Conservation (phyloP, 2,797 vertebrate species). For the Pampus argenteus region DNA sequence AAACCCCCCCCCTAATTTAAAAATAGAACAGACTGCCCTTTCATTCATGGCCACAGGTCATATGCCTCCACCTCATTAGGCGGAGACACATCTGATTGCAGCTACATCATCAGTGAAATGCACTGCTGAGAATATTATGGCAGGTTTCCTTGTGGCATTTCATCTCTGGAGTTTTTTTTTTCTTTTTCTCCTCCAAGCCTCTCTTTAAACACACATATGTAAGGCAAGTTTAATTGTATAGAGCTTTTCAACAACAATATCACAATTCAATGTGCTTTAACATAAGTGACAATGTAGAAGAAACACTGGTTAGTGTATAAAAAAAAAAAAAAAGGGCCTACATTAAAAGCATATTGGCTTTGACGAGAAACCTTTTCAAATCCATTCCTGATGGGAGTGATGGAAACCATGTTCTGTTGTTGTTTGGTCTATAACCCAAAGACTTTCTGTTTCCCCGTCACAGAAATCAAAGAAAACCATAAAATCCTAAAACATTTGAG, state of each 20-base stretch:
- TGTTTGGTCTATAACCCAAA: too few relatives aligned
- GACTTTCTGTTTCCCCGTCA: too few relatives aligned
- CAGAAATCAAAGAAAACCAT: too few relatives aligned
- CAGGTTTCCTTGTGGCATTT: background rate
- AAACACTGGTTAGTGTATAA: too few relatives aligned
- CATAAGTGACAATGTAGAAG: too few relatives aligned
- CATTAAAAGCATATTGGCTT: background rate
- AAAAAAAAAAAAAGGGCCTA: too few relatives aligned
- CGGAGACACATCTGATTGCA: conserved; percentile 35
- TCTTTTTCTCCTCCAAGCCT: background rate
- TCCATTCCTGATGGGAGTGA: background rate
- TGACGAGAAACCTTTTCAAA: background rate
- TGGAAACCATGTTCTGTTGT: too few relatives aligned
- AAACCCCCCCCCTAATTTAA: conserved; percentile 33
- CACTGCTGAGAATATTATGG: background rate
- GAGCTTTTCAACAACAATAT: too few relatives aligned
- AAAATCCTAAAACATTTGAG: too few relatives aligned
- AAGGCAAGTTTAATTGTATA: too few relatives aligned
- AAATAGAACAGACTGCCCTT: conserved; percentile 66
- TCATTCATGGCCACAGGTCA: conserved; percentile 56
- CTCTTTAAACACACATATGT: background rate
- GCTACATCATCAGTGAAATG: conserved; percentile 17
- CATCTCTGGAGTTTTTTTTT: background rate
- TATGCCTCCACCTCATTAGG: conserved; percentile 56
- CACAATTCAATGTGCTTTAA: too few relatives aligned